phyloP scores from a whole-genome alignment of 2,888 invertebrate genomes.

The Metopia argyrocephala region DNA sequence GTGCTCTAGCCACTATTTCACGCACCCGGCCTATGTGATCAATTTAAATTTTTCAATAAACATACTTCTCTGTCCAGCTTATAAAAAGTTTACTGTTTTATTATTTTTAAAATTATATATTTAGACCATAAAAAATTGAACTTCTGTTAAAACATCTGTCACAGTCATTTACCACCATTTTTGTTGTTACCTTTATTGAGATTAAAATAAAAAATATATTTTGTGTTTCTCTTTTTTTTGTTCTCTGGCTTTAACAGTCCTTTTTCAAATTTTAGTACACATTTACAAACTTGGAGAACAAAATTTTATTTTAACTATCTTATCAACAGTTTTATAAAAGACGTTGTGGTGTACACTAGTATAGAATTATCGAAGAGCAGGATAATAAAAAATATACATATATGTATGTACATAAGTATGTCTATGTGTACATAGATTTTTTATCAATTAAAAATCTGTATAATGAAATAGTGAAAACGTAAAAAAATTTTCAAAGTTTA shows the following conservation, averaged over 20 bases:
- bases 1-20: too few species aligned
- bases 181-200: neutral
- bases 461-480: constrained; percentile 20
- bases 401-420: constrained; percentile 13
- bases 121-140: neutral
- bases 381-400: neutral
- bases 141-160: neutral
- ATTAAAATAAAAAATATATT: neutral
- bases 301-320: constrained; percentile 10
- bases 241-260: neutral
- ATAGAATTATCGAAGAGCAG: constrained; percentile 11
- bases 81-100: neutral
- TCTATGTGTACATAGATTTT: constrained; percentile 12
- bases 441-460: constrained; percentile 27
- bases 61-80: neutral
- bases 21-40: too few species aligned
- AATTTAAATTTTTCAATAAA: too few species aligned
- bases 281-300: neutral
- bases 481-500: neutral
- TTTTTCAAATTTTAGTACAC: constrained; percentile 23
- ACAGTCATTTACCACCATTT: neutral
- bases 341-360: constrained; percentile 46
- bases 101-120: neutral
- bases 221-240: neutral
- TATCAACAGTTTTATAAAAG: constrained; percentile 59